Conservation (phyloP, 23 tunicate species). For the Corella eumyota region DNA sequence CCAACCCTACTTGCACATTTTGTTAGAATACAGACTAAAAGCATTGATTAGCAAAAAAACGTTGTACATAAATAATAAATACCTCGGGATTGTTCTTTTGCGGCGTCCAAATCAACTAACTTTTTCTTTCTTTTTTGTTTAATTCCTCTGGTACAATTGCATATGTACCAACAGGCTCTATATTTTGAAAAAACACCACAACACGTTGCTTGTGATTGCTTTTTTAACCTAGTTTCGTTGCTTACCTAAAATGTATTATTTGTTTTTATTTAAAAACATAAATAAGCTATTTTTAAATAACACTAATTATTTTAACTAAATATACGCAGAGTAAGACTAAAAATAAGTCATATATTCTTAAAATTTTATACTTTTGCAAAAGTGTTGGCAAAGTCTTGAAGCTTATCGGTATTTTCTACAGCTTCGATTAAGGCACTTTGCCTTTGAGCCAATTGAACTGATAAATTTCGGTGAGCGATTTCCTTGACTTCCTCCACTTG, state of each 20-base stretch:
- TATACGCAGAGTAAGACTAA: background rate
- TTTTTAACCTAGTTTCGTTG: conserved; percentile 21
- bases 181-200: conserved; percentile 35
- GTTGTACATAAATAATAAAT: too few species aligned
- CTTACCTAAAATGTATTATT: background rate
- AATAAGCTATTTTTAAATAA: background rate
- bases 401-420: conserved; percentile 7
- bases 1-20: too few species aligned
- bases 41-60: too few species aligned
- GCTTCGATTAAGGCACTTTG: conserved; percentile 7
- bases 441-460: conserved; percentile 10
- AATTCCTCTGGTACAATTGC: conserved; percentile 25
- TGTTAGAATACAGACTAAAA: too few species aligned
- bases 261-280: background rate
- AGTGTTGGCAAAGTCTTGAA: conserved; percentile 19
- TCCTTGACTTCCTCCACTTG: conserved; percentile 14
- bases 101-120: background rate
- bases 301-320: background rate
- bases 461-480: background rate
- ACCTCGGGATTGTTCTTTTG: too few species aligned
- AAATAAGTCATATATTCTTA: too few species aligned
- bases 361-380: conserved; percentile 38
- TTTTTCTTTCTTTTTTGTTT: conserved; percentile 7
- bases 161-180: conserved; percentile 48
- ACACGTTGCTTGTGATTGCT: conserved; percentile 27